Evolutionary conservation across 2,888 invertebrate species (phyloP).

Genomic region (Troilus luridus): DNA sequence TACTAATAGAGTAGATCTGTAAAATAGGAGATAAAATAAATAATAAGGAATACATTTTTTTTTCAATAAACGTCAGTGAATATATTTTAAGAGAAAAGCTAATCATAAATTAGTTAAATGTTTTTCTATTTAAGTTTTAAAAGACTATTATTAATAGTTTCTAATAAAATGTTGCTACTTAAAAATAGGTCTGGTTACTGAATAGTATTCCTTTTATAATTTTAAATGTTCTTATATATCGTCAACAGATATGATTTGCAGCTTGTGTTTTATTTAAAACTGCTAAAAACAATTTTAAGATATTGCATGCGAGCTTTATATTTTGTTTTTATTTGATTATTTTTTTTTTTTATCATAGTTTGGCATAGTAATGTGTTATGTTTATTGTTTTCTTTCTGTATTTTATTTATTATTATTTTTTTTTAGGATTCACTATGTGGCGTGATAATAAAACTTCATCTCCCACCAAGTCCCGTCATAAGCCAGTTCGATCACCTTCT

Average conservation of each 20-base stretch:
- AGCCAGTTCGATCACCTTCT: slow-evolving; percentile 52
- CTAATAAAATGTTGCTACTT: neutral
- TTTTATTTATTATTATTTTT: neutral
- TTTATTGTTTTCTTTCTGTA: neutral
- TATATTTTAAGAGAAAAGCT: neutral
- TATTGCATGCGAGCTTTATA: neutral
- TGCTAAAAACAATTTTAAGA: neutral
- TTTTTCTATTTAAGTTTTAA: neutral
- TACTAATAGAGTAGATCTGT: neutral
- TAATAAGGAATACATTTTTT: slow-evolving; percentile 5
- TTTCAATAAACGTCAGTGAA: neutral
- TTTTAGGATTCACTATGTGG: slow-evolving; percentile 64
- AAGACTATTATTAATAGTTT: neutral
- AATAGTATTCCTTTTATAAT: slow-evolving; percentile 25
- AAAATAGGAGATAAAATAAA: neutral
- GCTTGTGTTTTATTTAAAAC: neutral
- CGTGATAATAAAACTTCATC: slow-evolving; percentile 62
- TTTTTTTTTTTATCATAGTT: neutral
- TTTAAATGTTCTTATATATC: neutral
- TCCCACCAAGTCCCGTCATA: slow-evolving; percentile 56
- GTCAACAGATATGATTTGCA: neutral
- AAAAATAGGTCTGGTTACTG: neutral
- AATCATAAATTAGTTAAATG: neutral
- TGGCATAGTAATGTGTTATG: neutral
- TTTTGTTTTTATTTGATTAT: neutral